Conservation (phyloP, 2,113 vertebrate genomes). For the Vulpes vulpes region DNA sequence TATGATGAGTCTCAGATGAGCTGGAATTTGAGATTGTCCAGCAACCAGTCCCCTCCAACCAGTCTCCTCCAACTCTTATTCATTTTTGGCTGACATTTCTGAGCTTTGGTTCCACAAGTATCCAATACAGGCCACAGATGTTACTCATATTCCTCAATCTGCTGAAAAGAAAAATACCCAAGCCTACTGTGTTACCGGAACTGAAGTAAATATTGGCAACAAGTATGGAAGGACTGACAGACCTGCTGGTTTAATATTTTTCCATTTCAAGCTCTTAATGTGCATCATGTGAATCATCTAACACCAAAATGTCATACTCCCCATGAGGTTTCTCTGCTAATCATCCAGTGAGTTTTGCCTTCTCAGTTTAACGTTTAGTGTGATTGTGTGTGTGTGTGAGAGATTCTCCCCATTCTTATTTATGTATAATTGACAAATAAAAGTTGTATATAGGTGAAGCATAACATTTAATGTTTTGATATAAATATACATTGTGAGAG, state of each 20-base stretch:
- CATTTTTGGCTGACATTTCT: slow-evolving; percentile 73
- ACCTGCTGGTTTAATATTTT: slow-evolving; percentile 67
- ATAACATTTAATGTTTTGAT: neutral
- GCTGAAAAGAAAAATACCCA: slow-evolving; percentile 70
- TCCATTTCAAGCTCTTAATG: slow-evolving; percentile 63
- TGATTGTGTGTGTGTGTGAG: neutral
- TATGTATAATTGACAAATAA: neutral
- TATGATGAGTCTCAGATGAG: neutral
- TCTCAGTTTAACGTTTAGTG: neutral
- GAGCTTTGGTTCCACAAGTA: slow-evolving; percentile 78
- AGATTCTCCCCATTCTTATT: neutral
- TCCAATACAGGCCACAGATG: slow-evolving; percentile 78
- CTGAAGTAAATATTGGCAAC: slow-evolving; percentile 69
- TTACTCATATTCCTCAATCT: slow-evolving; percentile 78
- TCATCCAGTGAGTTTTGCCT: neutral
- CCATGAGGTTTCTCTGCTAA: neutral
- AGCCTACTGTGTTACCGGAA: slow-evolving; percentile 48
- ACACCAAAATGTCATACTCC: slow-evolving; percentile 46
- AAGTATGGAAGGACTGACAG: slow-evolving; percentile 68
- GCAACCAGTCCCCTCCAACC: slow-evolving; percentile 29
- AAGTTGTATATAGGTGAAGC: neutral
- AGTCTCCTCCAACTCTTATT: slow-evolving; percentile 58
- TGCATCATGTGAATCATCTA: slow-evolving; percentile 44
- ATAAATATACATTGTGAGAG: neutral
- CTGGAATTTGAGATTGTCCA: slow-evolving; percentile 66